phyloP scores from a whole-genome alignment of 1,140 invertebrate genomes.

The Daktulosphaira vitifoliae region DNA sequence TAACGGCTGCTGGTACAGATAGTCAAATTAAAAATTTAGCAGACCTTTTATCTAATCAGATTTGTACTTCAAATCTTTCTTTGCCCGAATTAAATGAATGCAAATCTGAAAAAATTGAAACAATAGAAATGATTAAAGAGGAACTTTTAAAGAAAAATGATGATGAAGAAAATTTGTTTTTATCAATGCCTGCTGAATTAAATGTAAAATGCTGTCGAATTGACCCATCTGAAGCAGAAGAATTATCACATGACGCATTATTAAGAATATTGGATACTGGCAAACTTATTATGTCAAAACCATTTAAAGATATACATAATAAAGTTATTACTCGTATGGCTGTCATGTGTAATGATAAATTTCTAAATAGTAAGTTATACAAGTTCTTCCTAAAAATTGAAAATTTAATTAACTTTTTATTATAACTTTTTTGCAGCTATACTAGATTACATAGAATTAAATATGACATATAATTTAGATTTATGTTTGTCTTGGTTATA shows the following conservation, averaged over 20 bases:
- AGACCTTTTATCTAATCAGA: conserved; percentile 66
- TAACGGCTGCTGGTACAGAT: conserved; percentile 71
- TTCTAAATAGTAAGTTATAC: conserved; percentile 18
- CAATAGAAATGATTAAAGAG: conserved; percentile 13
- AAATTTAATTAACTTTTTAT: too few species aligned
- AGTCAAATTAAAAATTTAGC: conserved; percentile 67
- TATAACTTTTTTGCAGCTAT: conserved; percentile 51
- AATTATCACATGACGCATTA: conserved; percentile 17
- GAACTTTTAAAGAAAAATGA: neutral
- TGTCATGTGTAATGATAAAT: conserved; percentile 24
- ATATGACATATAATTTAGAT: conserved; percentile 70
- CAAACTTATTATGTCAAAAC: conserved; percentile 15
- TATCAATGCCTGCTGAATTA: conserved; percentile 10
- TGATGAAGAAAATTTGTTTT: conserved; percentile 17
- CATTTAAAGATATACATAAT: conserved; percentile 8
- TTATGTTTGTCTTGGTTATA: conserved; percentile 86
- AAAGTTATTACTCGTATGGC: conserved; percentile 22
- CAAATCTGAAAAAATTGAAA: conserved; percentile 1
- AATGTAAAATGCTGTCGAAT: conserved; percentile 8
- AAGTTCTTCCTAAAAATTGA: too few species aligned
- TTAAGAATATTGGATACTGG: conserved; percentile 17
- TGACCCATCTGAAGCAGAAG: conserved; percentile 21
- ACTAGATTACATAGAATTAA: conserved; percentile 72
- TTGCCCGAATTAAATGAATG: conserved; percentile 8
- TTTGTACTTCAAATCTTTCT: conserved; percentile 54